Conservation (phyloP, 2,888 invertebrate genomes). For the Isotomurus palustris region DNA sequence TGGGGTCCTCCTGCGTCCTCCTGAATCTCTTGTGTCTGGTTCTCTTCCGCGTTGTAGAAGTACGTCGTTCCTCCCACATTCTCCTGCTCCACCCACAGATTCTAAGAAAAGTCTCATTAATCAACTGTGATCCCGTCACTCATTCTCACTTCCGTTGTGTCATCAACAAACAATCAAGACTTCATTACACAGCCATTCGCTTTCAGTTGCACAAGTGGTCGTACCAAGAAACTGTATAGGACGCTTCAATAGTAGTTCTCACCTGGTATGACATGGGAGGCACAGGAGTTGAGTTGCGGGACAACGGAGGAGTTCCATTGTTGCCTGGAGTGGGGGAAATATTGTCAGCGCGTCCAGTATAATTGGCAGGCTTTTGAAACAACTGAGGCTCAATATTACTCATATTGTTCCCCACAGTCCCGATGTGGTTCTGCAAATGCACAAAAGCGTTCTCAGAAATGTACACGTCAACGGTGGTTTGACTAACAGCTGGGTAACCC, state of each 20-base stretch:
- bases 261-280: slow-evolving; percentile 23
- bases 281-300: slow-evolving; percentile 19
- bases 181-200: background rate
- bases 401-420: background rate
- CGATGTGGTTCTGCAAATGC: background rate
- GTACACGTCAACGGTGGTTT: no score
- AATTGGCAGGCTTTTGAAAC: slow-evolving; percentile 5
- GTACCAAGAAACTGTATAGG: background rate
- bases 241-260: background rate
- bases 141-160: background rate
- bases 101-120: background rate
- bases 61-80: slow-evolving; percentile 93
- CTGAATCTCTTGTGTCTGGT: slow-evolving; percentile 19
- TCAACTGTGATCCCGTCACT: background rate
- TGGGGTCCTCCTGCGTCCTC: slow-evolving; percentile 33
- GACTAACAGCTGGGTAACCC: no score
- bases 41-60: slow-evolving; percentile 62
- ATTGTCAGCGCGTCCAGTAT: background rate
- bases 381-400: slow-evolving; percentile 1
- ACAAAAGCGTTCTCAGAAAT: no score
- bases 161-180: no score
- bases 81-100: slow-evolving; percentile 57
- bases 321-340: slow-evolving; percentile 9
- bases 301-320: slow-evolving; percentile 13
- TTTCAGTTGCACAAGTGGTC: background rate